phyloP scores from a whole-genome alignment of 1,140 invertebrate species.

The Caenorhabditis briggsae region DNA sequence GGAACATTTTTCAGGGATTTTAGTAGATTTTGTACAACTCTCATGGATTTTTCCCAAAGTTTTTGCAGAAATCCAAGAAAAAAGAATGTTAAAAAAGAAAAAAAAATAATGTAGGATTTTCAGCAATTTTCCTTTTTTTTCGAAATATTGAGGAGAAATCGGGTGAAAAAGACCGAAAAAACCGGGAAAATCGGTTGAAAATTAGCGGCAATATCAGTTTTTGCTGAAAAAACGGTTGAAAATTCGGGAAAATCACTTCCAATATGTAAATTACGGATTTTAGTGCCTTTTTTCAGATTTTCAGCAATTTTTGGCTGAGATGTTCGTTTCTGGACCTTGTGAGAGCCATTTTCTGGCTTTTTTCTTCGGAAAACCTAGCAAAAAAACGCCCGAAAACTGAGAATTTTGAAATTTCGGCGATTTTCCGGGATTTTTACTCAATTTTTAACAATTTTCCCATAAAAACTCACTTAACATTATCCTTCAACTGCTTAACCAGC shows the following conservation, averaged over 20 bases:
- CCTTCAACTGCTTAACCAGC: slow-evolving; percentile 93
- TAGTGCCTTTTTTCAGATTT: too few species aligned
- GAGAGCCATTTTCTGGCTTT: not conserved
- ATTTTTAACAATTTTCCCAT: not conserved
- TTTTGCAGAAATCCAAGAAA: too few species aligned
- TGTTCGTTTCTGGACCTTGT: not conserved
- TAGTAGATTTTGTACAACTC: too few species aligned
- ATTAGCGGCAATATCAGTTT: not conserved
- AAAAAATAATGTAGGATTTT: not conserved
- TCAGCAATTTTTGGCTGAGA: not conserved
- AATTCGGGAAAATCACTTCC: too few species aligned
- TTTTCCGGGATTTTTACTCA: not conserved
- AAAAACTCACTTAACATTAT: slow-evolving; percentile 89
- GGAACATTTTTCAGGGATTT: too few species aligned
- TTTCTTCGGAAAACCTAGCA: not conserved
- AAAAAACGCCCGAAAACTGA: too few species aligned
- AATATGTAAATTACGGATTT: too few species aligned
- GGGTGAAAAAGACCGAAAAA: not conserved
- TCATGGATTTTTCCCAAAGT: too few species aligned
- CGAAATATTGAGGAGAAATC: too few species aligned
- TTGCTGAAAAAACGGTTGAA: too few species aligned
- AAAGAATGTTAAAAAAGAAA: too few species aligned
- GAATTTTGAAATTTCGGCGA: not conserved
- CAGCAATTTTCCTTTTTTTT: not conserved
- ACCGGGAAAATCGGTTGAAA: not conserved